These are phyloP conservation scores for Pristionchus exspectatus DNA, from an alignment of 2,888 invertebrate species.

Conservation along the genomic window DNA sequence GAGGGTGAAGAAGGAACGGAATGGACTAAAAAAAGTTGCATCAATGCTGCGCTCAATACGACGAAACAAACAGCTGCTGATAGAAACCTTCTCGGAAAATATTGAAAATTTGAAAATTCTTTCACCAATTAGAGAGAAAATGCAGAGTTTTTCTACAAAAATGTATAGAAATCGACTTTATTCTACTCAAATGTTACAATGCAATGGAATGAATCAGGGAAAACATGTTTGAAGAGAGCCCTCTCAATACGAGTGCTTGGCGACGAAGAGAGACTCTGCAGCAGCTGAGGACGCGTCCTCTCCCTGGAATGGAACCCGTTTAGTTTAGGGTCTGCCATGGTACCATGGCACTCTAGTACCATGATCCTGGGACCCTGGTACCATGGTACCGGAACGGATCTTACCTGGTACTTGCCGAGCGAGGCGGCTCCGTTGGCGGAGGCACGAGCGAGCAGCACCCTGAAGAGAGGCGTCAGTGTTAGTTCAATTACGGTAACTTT, in stretches of 20 bases:
- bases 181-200: too few species aligned
- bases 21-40: neutral
- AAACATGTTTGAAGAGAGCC: neutral
- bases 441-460: constrained; percentile 46
- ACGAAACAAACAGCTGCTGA: neutral
- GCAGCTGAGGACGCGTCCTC: constrained; percentile 91
- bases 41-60: neutral
- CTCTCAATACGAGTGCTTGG: constrained; percentile 92
- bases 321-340: too few species aligned
- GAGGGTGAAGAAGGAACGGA: neutral
- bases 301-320: constrained; percentile 81
- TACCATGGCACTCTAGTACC: too few species aligned
- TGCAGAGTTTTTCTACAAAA: too few species aligned
- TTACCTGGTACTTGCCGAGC: constrained; percentile 88
- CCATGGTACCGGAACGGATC: neutral
- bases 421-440: constrained; percentile 93
- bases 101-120: too few species aligned
- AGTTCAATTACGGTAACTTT: too few species aligned
- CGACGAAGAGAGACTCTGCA: constrained; percentile 91
- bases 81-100: too few species aligned
- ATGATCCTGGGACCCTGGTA: too few species aligned
- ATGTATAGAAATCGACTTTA: too few species aligned
- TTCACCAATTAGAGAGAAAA: too few species aligned
- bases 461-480: too few species aligned
- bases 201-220: too few species aligned